Base-by-base conservation (phyloP, 2,888 invertebrate genomes). In the Crioceris asparagi region DNA sequence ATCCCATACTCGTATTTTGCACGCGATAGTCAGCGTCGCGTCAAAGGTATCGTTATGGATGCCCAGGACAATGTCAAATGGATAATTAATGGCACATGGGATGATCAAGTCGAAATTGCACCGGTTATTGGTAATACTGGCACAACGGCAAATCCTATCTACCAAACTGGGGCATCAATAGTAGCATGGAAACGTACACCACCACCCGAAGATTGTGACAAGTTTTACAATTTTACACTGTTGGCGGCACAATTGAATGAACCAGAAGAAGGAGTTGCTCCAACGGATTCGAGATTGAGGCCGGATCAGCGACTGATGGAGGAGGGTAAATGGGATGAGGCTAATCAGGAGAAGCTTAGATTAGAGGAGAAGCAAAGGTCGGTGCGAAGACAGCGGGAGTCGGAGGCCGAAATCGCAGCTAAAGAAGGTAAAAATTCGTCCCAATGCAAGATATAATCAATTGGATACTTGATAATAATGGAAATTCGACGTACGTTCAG, bases 281-380 rank as follows among this genome's bases (percentile, higher is more conserved):
- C 96, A 7, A 94, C 97, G 0, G 98, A 99, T 71, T 83, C 87
- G 35, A 40, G 64, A 19, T 66, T 74, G 35, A 74, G 98, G 38
- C 97, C 97, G 40, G 98, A 98, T 74, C 98, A 98, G 69, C 77
- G 97, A 35, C 74, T 93, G 51, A 98, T 99, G 97, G 96, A 97
- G 66, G 76, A 86, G 44, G 93, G 92, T 3, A 70, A 72, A 36
- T 92, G 93, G 87, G 86, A 93, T 56, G 85, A 83, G 46, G 92
- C 93, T 40, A 94, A 94, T 66, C 61, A 68, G 1, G 86, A 87
- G 62, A 90, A 91, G 62, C 63, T 87, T 18, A 70, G 76, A 41
- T 72, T 98, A 17, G 98, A 98, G 66, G 97, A 98, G 64, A 96
- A 96, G 65, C 98, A 98, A 68, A 74, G 98, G 46, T 70, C 76